These are phyloP conservation scores for Metallyticus violacea DNA, from an alignment of 2,888 invertebrate genomes.

Conservation along the genomic window DNA sequence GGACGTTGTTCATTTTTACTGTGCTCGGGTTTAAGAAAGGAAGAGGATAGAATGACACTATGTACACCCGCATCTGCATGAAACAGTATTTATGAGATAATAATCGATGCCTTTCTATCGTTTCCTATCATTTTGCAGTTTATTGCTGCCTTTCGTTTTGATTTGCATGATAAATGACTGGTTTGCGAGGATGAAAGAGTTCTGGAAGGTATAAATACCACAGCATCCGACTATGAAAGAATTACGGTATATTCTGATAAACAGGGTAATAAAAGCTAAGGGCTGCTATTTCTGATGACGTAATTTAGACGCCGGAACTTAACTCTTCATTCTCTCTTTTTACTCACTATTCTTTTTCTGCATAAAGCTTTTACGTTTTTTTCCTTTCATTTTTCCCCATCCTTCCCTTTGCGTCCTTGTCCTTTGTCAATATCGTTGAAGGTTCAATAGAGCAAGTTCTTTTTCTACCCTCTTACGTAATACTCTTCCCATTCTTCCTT, in stretches of 20 bases:
- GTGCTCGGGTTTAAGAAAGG: too few species aligned
- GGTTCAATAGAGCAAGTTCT: slow-evolving; percentile 12
- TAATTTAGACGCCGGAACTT: not conserved
- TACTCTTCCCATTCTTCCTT: not conserved
- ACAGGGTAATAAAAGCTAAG: not conserved
- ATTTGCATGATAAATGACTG: not conserved
- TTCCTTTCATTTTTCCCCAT: not conserved
- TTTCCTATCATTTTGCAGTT: not conserved
- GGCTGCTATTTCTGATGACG: not conserved
- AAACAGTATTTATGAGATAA: too few species aligned
- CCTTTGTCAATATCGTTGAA: not conserved
- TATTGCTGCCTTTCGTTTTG: too few species aligned
- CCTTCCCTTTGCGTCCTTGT: not conserved
- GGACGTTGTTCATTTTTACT: too few species aligned
- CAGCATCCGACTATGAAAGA: not conserved
- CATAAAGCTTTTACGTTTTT: not conserved
- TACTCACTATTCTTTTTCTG: not conserved
- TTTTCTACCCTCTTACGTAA: slow-evolving; percentile 4
- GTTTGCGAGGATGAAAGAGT: not conserved
- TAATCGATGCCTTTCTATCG: too few species aligned
- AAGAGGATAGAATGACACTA: too few species aligned
- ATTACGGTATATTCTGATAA: not conserved
- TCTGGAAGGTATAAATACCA: not conserved
- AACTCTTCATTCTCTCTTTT: not conserved
- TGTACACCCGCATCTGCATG: too few species aligned